phyloP scores from a whole-genome alignment of 1,140 invertebrate genomes.

The Tetragnatha versicolor region DNA sequence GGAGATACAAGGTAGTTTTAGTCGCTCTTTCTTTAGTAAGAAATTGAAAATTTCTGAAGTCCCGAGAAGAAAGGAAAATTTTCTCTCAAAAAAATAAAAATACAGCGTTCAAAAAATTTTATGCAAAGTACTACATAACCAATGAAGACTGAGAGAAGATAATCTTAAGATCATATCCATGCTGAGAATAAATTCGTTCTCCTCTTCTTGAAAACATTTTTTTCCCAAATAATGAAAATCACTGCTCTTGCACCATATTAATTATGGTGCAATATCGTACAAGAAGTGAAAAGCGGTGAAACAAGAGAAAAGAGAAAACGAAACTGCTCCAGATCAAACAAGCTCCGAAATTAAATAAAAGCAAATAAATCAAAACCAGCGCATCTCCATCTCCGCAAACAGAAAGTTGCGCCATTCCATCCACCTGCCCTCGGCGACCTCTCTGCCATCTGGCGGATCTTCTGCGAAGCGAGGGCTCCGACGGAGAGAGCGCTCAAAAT shows the following conservation, averaged over 20 bases:
- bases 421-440: slow-evolving; percentile 33
- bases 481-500: slow-evolving; percentile 32
- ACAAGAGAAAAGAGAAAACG: too few species aligned
- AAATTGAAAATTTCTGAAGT: too few species aligned
- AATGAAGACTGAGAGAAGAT: too few species aligned
- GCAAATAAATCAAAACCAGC: background rate
- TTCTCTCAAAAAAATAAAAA: too few species aligned
- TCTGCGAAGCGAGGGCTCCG: background rate
- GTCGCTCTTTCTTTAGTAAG: too few species aligned
- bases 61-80: too few species aligned
- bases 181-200: too few species aligned
- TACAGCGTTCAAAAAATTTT: too few species aligned
- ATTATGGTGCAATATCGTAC: background rate
- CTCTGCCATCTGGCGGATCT: background rate
- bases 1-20: too few species aligned
- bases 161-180: too few species aligned
- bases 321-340: background rate
- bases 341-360: background rate
- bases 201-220: too few species aligned
- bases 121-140: too few species aligned
- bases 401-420: slow-evolving; percentile 25
- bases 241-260: background rate
- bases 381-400: background rate
- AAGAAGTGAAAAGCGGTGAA: background rate
- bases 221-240: background rate